Evolutionary conservation across 2,797 vertebrate genomes (phyloP).

Genomic region (Cryptoprocta ferox): DNA sequence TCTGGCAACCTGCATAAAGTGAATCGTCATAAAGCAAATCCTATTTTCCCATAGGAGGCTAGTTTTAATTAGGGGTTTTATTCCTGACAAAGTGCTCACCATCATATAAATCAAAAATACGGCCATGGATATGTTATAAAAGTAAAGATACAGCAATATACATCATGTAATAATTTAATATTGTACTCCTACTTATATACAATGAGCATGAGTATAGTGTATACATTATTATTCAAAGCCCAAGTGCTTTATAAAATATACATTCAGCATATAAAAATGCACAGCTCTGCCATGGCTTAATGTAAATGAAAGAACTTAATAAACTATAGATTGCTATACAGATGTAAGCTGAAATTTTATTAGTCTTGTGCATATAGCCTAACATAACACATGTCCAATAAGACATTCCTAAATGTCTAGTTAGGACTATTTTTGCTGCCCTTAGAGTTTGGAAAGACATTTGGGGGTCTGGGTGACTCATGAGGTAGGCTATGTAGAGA

Average conservation of each 20-base stretch:
- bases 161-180: constrained; percentile 45
- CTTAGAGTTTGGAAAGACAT: constrained; percentile 35
- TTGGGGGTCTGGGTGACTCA: not conserved
- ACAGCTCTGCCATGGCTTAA: constrained; percentile 57
- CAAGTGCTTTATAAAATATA: constrained; percentile 50
- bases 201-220: not conserved
- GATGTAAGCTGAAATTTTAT: constrained; percentile 59
- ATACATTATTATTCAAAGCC: constrained; percentile 16
- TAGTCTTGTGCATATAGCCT: constrained; percentile 28
- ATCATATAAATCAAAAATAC: constrained; percentile 43
- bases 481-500: not conserved
- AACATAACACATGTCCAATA: not conserved
- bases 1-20: not conserved
- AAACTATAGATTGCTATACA: constrained; percentile 47
- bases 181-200: not conserved
- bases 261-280: constrained; percentile 36
- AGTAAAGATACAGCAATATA: constrained; percentile 17
- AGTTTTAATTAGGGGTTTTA: constrained; percentile 58
- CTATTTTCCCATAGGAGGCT: not conserved
- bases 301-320: constrained; percentile 58
- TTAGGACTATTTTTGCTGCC: constrained; percentile 34
- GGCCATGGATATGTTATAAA: not conserved
- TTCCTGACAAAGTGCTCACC: constrained; percentile 43
- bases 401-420: constrained; percentile 16
- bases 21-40: not conserved